Base-by-base conservation (phyloP, 2,888 invertebrate species). In the Gastracanthus pulcherrimus region DNA sequence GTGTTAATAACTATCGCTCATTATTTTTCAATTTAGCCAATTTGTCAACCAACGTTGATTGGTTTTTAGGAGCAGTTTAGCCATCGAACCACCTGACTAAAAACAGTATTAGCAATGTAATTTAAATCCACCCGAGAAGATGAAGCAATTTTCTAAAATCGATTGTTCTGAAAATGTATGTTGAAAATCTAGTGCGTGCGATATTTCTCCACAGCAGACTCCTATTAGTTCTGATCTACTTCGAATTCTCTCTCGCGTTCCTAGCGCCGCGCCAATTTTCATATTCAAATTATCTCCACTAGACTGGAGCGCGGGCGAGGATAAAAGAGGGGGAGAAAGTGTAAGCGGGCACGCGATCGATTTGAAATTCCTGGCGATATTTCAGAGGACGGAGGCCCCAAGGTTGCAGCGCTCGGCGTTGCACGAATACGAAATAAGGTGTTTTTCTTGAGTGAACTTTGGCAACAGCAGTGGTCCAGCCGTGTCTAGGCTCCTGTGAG, bases 321-420 rank as follows among this genome's bases (percentile, higher is more conserved):
- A n/a, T n/a, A n/a, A n/a, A 29, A 19, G 23, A 19, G 26, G 60
- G 29, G 34, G 41, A 38, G 66, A 66, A 74, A 79, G 69, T 69
- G 36, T n/a, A 48, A 38, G 13, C 38, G n/a, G n/a, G 19, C 29
- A 26, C 16, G 41, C 66, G 69, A 80, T 51, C 36, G 69, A 69
- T 62, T 69, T 11, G 74, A 75, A 69, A 80, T 62, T 70, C 45
- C n/a, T 2, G 7, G n/a, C 48, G 70, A 29, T 78, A 71, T 78
- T 64, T 55, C 64, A 75, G 31, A 38, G 38, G 41, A 34, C n/a
- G 31, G 19, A 7, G 41, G 23, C n/a, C 19, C 62, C 62, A 69
- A 75, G 75, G 80, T 69, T 62, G 62, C 62, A n/a, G n/a, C 34
- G 23, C 34, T 55, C 13, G 26, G 16, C 23, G n/a, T 26, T 31